These are phyloP conservation scores for Vireo griseus DNA, from an alignment of 2,797 vertebrate genomes.

Conservation along the genomic window DNA sequence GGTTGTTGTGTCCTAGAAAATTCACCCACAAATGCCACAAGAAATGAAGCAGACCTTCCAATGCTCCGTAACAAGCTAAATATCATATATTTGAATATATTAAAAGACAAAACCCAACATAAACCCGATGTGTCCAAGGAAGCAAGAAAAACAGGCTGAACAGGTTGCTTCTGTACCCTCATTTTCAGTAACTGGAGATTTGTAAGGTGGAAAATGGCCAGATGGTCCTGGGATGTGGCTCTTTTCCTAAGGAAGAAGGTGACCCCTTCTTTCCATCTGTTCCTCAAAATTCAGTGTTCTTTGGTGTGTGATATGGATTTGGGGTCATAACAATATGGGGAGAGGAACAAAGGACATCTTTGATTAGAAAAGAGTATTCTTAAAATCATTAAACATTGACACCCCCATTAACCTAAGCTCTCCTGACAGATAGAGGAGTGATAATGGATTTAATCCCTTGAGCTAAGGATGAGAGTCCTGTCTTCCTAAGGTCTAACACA, in stretches of 20 bases:
- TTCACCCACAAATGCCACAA: neutral
- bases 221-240: neutral
- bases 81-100: neutral
- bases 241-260: neutral
- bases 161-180: neutral
- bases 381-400: neutral
- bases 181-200: neutral
- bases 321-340: neutral
- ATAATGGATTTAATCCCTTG: conserved; percentile 15
- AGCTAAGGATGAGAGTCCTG: neutral
- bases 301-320: neutral
- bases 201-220: neutral
- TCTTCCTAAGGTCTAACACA: neutral
- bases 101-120: neutral
- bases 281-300: neutral
- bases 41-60: neutral
- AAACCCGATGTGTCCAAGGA: neutral
- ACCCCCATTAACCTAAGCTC: conserved; percentile 17
- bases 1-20: neutral
- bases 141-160: neutral
- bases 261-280: neutral
- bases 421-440: neutral
- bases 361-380: conserved; percentile 7
- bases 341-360: conserved; percentile 16
- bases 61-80: neutral